Evolutionary conservation across 2,888 invertebrate species (phyloP).

Genomic region (Coleophora deauratella): DNA sequence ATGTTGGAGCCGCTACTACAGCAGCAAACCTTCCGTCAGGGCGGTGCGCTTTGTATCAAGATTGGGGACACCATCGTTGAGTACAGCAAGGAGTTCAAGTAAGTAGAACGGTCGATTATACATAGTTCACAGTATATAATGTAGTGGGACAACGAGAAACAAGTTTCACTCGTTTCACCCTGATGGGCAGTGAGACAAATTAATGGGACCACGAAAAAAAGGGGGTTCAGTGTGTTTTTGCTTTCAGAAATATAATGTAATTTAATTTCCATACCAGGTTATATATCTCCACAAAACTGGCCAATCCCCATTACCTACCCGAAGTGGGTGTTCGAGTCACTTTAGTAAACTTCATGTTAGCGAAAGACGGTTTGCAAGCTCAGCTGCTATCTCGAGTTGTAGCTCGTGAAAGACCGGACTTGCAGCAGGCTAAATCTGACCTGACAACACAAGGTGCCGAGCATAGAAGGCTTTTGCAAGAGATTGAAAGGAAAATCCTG

Average conservation of each 20-base stretch:
- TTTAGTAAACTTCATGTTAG: conserved; percentile 94
- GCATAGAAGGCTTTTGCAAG: conserved; percentile 85
- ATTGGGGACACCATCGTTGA: conserved; percentile 93
- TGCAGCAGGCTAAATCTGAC: conserved; percentile 92
- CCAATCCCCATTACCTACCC: conserved; percentile 95
- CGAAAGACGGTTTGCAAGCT: conserved; percentile 89
- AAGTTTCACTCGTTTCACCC: too few relatives aligned
- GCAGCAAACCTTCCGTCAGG: conserved; percentile 93
- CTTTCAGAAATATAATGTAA: too few relatives aligned
- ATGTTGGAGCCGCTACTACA: conserved; percentile 91
- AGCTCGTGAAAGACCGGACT: conserved; percentile 91
- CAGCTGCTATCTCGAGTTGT: conserved; percentile 93
- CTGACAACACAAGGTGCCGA: conserved; percentile 91
- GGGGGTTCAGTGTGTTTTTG: too few relatives aligned
- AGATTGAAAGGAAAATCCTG: conserved; percentile 93
- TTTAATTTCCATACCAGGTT: conserved; percentile 74
- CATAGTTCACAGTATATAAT: too few relatives aligned
- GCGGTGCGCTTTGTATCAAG: conserved; percentile 89
- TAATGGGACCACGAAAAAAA: too few relatives aligned
- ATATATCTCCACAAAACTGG: conserved; percentile 93
- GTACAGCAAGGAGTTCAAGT: conserved; percentile 89
- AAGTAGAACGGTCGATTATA: conserved; percentile 16
- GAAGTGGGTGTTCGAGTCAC: conserved; percentile 95
- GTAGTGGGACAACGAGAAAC: too few relatives aligned
- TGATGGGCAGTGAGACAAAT: too few relatives aligned